A percentile compares a stretch with the other conserved stretches of the same genome.
phyloP scores from a whole-genome alignment of 2,797 vertebrate species.

The Poeciliopsis turneri region DNA sequence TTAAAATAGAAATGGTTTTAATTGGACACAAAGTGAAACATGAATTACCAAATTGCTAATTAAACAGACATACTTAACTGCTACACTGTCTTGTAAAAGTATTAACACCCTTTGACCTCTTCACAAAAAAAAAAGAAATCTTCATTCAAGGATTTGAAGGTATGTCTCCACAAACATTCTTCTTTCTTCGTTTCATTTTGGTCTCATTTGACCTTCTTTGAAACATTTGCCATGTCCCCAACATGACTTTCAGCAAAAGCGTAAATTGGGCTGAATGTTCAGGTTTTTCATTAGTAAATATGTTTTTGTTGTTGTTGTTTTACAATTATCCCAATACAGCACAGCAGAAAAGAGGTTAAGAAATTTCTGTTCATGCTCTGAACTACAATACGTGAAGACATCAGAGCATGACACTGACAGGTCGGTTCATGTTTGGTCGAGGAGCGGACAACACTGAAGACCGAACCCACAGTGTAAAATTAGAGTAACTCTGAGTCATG shows the following conservation, averaged over 20 bases:
- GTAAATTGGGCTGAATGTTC: neutral
- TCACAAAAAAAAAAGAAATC: no score
- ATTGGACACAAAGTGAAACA: neutral
- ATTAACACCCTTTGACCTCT: no score
- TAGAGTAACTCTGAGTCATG: conserved; percentile 73
- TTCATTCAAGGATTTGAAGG: no score
- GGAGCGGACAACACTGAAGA: conserved; percentile 9
- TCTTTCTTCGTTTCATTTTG: no score
- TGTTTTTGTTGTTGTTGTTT: neutral
- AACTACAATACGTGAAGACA: neutral
- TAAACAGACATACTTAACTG: neutral
- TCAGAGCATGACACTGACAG: neutral
- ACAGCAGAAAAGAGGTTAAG: neutral
- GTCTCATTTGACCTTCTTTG: no score
- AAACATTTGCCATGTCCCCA: no score
- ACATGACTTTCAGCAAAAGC: no score
- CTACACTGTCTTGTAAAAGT: no score
- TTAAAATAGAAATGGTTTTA: neutral
- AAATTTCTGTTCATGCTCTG: neutral
- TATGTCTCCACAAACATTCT: no score
- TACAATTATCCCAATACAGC: neutral
- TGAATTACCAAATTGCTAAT: neutral
- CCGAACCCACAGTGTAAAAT: conserved; percentile 44
- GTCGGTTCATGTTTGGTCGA: conserved; percentile 7
- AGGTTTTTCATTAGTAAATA: neutral